Evolutionary conservation across 2,888 invertebrate genomes (phyloP).

Genomic region (Sepiola atlantica): DNA sequence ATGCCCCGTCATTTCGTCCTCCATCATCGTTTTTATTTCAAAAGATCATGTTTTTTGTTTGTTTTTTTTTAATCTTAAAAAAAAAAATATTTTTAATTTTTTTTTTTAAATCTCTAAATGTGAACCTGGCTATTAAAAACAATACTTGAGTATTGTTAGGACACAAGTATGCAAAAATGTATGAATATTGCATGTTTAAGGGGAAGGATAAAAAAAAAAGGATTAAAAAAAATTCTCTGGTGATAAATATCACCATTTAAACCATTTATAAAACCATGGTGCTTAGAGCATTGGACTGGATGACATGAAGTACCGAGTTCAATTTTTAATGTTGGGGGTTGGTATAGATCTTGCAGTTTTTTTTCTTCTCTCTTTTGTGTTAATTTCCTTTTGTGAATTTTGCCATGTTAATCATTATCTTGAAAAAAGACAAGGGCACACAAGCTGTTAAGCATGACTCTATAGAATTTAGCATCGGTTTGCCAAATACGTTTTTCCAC

Average conservation of each 20-base stretch:
- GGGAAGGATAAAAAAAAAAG: background rate
- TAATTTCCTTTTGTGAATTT: background rate
- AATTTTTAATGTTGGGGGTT: background rate
- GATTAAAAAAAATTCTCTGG: background rate
- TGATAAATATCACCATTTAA: conserved; percentile 12
- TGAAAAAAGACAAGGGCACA: background rate
- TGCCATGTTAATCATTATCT: background rate
- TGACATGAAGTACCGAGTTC: background rate
- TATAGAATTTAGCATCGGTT: background rate
- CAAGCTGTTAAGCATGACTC: background rate
- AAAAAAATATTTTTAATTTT: background rate
- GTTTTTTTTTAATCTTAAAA: background rate
- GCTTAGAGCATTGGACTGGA: background rate
- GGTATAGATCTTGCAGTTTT: background rate
- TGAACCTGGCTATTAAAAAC: conserved; percentile 20
- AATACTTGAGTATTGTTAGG: conserved; percentile 7
- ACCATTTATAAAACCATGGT: background rate
- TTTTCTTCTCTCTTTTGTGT: background rate
- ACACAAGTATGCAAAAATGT: background rate
- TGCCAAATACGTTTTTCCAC: background rate
- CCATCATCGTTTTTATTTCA: background rate
- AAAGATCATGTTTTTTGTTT: background rate
- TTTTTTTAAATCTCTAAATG: background rate
- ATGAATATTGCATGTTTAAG: background rate
- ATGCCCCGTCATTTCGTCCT: conserved; percentile 22